Percentiles rank a stretch among this genome's conserved stretches.
These are phyloP conservation scores for Litoditis marina DNA, from an alignment of 2,888 invertebrate genomes.

Conservation along the genomic window DNA sequence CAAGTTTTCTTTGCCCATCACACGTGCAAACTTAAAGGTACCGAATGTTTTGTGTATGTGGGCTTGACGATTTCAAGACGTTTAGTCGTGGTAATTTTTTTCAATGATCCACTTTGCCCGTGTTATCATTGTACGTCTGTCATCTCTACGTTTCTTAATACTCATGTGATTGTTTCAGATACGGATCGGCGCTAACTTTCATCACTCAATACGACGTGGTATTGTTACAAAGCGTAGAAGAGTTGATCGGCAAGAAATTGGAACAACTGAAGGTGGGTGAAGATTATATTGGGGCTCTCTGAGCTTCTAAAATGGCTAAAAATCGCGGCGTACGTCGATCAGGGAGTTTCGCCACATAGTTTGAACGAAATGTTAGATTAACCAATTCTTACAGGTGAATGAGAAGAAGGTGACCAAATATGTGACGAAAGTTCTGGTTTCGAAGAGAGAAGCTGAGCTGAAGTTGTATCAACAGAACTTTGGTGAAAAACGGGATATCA, in stretches of 20 bases:
- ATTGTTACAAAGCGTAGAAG: conserved; percentile 75
- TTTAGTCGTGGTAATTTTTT: too few species aligned
- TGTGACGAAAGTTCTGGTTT: conserved; percentile 86
- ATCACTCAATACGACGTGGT: conserved; percentile 87
- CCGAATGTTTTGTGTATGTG: conserved; percentile 33
- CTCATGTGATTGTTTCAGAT: conserved; percentile 64
- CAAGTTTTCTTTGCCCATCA: too few species aligned
- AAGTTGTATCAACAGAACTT: conserved; percentile 66
- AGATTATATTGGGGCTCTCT: too few species aligned
- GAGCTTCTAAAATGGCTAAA: too few species aligned
- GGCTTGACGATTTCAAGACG: too few species aligned
- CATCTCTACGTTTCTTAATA: neutral
- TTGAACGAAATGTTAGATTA: neutral
- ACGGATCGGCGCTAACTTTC: conserved; percentile 83
- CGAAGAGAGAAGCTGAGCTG: conserved; percentile 87
- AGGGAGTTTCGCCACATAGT: too few species aligned
- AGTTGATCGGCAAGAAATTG: conserved; percentile 65
- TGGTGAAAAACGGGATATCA: conserved; percentile 80
- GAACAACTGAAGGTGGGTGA: conserved; percentile 53
- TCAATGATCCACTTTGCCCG: neutral
- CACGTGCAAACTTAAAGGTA: neutral
- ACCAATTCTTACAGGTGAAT: conserved; percentile 64
- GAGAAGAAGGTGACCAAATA: conserved; percentile 77
- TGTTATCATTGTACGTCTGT: too few species aligned
- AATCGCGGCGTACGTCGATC: too few species aligned